A percentile compares a stretch with the other conserved stretches of the same genome.
These are phyloP conservation scores for Aphelenchoides avenae DNA, from an alignment of 1,140 invertebrate species.

Conservation along the genomic window DNA sequence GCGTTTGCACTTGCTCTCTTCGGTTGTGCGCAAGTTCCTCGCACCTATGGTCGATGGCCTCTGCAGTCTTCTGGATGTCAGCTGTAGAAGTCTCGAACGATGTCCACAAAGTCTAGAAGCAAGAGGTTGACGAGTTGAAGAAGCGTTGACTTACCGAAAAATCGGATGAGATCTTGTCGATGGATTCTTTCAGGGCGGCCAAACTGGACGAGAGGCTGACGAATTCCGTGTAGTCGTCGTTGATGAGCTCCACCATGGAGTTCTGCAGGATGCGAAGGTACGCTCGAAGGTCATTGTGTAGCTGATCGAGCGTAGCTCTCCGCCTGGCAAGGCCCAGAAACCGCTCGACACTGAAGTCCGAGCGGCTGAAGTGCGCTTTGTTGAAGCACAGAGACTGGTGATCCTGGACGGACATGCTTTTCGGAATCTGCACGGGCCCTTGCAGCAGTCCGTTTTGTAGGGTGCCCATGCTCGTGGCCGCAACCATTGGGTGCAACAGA, in stretches of 20 bases:
- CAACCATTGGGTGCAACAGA: too few species aligned
- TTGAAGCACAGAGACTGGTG: slow-evolving; percentile 45
- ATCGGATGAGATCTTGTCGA: slow-evolving; percentile 49
- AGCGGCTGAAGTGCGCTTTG: slow-evolving; percentile 63
- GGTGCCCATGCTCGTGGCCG: too few species aligned
- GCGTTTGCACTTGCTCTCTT: slow-evolving; percentile 17
- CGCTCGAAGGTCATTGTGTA: slow-evolving; percentile 81
- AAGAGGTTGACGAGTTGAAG: slow-evolving; percentile 12
- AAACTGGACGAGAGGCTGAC: slow-evolving; percentile 89
- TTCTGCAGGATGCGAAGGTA: slow-evolving; percentile 82
- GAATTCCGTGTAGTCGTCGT: slow-evolving; percentile 93
- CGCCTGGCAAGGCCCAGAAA: slow-evolving; percentile 71
- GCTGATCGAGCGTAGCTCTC: slow-evolving; percentile 76
- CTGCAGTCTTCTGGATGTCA: slow-evolving; percentile 25
- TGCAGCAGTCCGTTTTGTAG: too few species aligned
- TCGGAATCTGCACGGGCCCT: too few species aligned
- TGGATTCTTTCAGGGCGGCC: slow-evolving; percentile 61
- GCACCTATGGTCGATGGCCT: slow-evolving; percentile 34
- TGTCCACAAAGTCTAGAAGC: slow-evolving; percentile 26
- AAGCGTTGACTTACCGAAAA: slow-evolving; percentile 32
- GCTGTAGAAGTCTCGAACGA: slow-evolving; percentile 31
- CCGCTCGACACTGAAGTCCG: slow-evolving; percentile 79
- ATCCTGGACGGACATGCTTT: too few species aligned
- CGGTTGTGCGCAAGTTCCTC: slow-evolving; percentile 14
- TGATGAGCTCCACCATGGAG: slow-evolving; percentile 91